A percentile compares a stretch with the other conserved stretches of the same genome.
Conservation (phyloP, 1,140 invertebrate genomes). For the Pogonognathellus flavescens region DNA sequence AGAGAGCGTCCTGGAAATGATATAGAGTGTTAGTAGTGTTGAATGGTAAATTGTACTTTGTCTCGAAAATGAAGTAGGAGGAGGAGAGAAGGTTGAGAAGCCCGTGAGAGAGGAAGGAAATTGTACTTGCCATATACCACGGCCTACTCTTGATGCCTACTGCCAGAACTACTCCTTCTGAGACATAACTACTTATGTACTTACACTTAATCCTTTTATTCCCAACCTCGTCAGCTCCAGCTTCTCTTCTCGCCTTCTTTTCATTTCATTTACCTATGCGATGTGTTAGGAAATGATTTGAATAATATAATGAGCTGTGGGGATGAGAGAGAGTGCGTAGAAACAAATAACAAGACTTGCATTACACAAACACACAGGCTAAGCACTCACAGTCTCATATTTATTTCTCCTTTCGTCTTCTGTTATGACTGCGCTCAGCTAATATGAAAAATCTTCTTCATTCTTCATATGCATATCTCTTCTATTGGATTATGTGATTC, state of each 20-base stretch:
- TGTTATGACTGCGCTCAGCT: too few species aligned
- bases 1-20: background rate
- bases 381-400: background rate
- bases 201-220: slow-evolving; percentile 36
- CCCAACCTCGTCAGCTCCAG: slow-evolving; percentile 29
- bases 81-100: slow-evolving; percentile 10
- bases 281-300: slow-evolving; percentile 45
- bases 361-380: background rate
- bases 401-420: background rate
- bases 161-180: background rate
- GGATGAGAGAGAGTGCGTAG: slow-evolving; percentile 18
- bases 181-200: background rate
- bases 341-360: slow-evolving; percentile 6
- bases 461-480: background rate
- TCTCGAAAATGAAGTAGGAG: slow-evolving; percentile 38
- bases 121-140: slow-evolving; percentile 1
- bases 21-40: slow-evolving; percentile 34
- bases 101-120: slow-evolving; percentile 20
- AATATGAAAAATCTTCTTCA: too few species aligned
- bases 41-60: slow-evolving; percentile 45
- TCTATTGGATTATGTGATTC: slow-evolving; percentile 41
- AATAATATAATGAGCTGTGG: slow-evolving; percentile 44
- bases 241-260: slow-evolving; percentile 48
- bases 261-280: slow-evolving; percentile 43
- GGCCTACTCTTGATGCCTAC: background rate